phyloP scores from a whole-genome alignment of 1,140 invertebrate genomes.

The Hyles vespertilio region DNA sequence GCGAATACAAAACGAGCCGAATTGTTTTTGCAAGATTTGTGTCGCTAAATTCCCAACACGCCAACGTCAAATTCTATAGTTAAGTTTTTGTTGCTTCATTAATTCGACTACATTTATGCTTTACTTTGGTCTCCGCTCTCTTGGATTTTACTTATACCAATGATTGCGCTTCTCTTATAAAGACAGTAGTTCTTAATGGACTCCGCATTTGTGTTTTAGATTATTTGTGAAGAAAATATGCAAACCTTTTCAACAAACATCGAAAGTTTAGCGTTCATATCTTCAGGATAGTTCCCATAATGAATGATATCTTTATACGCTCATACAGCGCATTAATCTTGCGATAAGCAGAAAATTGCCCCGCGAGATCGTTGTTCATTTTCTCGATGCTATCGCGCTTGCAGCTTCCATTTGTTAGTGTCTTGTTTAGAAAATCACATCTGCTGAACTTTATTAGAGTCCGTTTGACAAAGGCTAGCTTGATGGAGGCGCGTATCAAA shows the following conservation, averaged over 20 bases:
- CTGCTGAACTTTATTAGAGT: conserved; percentile 71
- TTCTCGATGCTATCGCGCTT: conserved; percentile 19
- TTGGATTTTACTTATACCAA: no score
- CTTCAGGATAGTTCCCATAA: background rate
- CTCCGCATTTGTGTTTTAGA: no score
- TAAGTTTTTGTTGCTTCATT: conserved; percentile 41
- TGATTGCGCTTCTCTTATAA: no score
- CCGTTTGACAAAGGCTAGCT: conserved; percentile 62
- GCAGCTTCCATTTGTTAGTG: conserved; percentile 61
- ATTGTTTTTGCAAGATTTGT: conserved; percentile 45
- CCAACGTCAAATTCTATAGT: conserved; percentile 28
- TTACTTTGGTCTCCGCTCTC: no score
- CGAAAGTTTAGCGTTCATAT: background rate
- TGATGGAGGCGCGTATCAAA: conserved; percentile 73
- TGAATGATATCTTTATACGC: no score
- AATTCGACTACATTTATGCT: conserved; percentile 23
- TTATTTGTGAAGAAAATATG: no score
- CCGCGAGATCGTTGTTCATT: conserved; percentile 41
- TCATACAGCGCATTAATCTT: conserved; percentile 27
- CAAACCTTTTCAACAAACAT: background rate
- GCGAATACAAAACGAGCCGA: conserved; percentile 45
- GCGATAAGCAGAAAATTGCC: conserved; percentile 50
- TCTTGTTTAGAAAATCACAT: conserved; percentile 74
- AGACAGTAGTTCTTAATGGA: no score
- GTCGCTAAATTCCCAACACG: conserved; percentile 53